Evolutionary conservation across 1,140 invertebrate species (phyloP), one percentile per base, ranked within the genome.

Genomic region (Nebria ingens): DNA sequence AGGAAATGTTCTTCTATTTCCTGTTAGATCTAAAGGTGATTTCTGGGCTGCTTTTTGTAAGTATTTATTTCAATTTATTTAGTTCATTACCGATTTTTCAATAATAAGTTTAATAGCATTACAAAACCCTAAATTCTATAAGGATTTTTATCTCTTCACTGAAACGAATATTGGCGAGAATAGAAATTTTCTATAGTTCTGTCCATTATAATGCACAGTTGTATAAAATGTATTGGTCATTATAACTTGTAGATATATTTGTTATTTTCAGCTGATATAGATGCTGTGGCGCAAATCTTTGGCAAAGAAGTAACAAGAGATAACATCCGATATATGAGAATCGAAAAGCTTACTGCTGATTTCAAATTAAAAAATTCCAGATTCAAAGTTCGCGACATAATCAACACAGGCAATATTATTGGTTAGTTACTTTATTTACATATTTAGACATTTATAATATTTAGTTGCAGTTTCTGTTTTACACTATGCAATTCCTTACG

Each of bases 1-100:
- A 2, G 86, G 85, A 15, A 84, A 87, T 58, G 83, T 89, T 40
- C 69, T 89, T 1, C 72, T 89, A 1, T 85, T 89, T 62, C 85
- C 85, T 0, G 84, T 89, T 4, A 74, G 85, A 52, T 86, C 84
- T 9, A 79, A 82, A 55, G 86, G 85, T 38, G 81, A 87, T 57
- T 89, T 89, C 66, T 86, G 83, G 84, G 84, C 85, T 1, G 74
- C 79, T 21, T 87, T 89, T 62, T 76, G 86, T 87, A 72, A 82
- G 77, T 65, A 62, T 19, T 60, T 23, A 34, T 34, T n/a, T n/a
- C n/a, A n/a, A n/a, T n/a, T n/a, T n/a, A n/a, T n/a, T n/a, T n/a
- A n/a, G n/a, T n/a, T n/a, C n/a, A n/a, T n/a, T n/a, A n/a, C n/a
- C n/a, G n/a, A n/a, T n/a, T n/a, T n/a, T n/a, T n/a, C n/a, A n/a